Evolutionary conservation across 2,797 vertebrate species (phyloP).

Genomic region (Intellagama lesueurii): DNA sequence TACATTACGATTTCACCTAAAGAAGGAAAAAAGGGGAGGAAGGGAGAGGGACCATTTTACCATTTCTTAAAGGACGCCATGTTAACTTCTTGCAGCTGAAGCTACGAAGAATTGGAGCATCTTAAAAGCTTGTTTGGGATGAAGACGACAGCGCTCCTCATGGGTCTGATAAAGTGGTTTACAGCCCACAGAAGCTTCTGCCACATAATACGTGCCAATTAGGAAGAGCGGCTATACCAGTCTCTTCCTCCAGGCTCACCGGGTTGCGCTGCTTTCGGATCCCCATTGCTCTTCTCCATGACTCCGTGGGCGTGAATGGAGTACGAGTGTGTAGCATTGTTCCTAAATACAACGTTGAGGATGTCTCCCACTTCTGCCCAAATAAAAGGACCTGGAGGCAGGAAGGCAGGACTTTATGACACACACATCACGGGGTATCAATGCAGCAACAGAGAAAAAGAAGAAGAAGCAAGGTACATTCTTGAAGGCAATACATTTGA

Average conservation of each 20-base stretch:
- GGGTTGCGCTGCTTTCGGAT: constrained; percentile 65
- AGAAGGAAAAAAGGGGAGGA: too few species aligned
- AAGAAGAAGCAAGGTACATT: neutral
- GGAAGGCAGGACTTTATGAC: constrained; percentile 20
- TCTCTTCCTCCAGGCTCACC: constrained; percentile 65
- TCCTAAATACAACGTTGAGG: constrained; percentile 80
- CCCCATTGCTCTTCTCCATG: constrained; percentile 63
- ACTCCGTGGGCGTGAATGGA: constrained; percentile 79
- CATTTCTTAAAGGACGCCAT: neutral
- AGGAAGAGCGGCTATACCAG: too few species aligned
- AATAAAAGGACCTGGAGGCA: constrained; percentile 77
- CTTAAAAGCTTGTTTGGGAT: too few species aligned
- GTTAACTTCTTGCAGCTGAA: too few species aligned
- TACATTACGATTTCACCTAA: constrained; percentile 79
- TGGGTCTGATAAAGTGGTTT: too few species aligned
- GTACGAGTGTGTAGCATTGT: constrained; percentile 77
- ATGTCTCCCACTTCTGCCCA: constrained; percentile 81
- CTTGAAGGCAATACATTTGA: neutral
- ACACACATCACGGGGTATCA: neutral
- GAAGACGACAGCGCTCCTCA: too few species aligned
- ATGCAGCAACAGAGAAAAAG: neutral
- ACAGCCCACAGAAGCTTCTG: too few species aligned
- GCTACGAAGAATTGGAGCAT: too few species aligned
- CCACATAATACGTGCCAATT: too few species aligned
- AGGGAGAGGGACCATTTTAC: neutral